Base-by-base conservation (phyloP, 2,888 invertebrate species). In the Drosophila longiperda region DNA sequence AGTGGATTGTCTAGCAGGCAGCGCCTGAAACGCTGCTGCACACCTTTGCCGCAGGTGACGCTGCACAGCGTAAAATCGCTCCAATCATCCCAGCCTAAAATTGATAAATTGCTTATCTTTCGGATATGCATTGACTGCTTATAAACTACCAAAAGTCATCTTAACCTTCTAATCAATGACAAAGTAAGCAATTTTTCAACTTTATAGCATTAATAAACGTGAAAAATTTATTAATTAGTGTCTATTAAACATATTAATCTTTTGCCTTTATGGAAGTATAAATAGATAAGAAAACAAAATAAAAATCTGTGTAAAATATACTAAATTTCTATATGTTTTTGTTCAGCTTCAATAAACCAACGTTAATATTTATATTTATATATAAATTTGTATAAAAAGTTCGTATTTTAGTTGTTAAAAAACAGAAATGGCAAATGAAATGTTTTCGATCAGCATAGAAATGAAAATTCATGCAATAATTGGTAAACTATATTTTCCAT, bases 51-150 rank as follows among this genome's bases (percentile, higher is more conserved):
- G 70, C 93, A 93, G 74, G 92, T 91, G 55, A 93, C 92, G 77
- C 93, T 93, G 85, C 93, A 93, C 33, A 92, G 79, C 73, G 93
- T 93, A 77, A 93, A 93, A 82, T 93, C 93, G 70, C 93, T 93
- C 93, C 93, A 93, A 83, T 92, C 91, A 71, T 93, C 93, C 93
- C 93, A 93, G 66, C 93, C 93, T 93, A 78, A 45, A 80, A 84
- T 73, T 75, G 63, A 73, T 64, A 58, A 75, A 54, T 38, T 36
- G 40, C 36, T 29, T 55, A 34, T 9, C 26, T 38, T n/a, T 65
- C 45, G 49, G 38, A 33, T 45, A 55, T 38, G 15, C 0, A 38
- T 26, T 55, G 32, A 26, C 32, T 20, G 11, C 29, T 38, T 33
- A 34, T 48, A 2, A 45, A 20, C 7, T 34, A 9, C 11, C 23